Evolutionary conservation across 2,113 vertebrate genomes (phyloP).

Genomic region (Loxodonta africana): DNA sequence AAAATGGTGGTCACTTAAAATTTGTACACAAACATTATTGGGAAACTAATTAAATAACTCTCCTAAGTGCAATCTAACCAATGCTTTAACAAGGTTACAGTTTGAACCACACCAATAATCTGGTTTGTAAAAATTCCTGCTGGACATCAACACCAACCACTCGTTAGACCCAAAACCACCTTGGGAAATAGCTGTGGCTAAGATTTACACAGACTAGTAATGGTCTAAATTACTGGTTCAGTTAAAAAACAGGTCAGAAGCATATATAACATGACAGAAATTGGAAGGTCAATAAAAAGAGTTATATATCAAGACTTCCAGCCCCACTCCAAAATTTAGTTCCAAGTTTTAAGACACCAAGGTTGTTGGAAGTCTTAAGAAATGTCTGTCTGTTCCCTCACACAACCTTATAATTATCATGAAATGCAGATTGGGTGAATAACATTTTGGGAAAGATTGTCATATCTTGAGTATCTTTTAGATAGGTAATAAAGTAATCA

Average conservation of each 20-base stretch:
- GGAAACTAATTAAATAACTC: slow-evolving; percentile 77
- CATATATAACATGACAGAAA: slow-evolving; percentile 75
- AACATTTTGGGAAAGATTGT: not conserved
- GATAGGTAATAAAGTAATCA: not conserved
- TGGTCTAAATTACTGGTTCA: slow-evolving; percentile 74
- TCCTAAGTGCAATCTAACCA: slow-evolving; percentile 74
- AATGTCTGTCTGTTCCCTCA: not conserved
- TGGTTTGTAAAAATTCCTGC: slow-evolving; percentile 73
- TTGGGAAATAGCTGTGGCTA: slow-evolving; percentile 81
- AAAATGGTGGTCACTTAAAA: slow-evolving; percentile 67
- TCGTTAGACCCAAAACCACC: slow-evolving; percentile 75
- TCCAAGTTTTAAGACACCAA: slow-evolving; percentile 34
- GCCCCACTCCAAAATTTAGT: slow-evolving; percentile 36
- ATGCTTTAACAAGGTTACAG: slow-evolving; percentile 69
- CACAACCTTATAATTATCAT: slow-evolving; percentile 15
- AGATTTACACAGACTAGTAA: slow-evolving; percentile 78
- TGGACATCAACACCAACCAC: slow-evolving; percentile 78
- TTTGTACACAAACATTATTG: slow-evolving; percentile 70
- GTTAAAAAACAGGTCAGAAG: slow-evolving; percentile 68
- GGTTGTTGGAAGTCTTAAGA: slow-evolving; percentile 13
- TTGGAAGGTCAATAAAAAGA: slow-evolving; percentile 64
- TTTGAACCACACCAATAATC: slow-evolving; percentile 75
- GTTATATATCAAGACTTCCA: slow-evolving; percentile 50
- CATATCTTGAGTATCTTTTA: not conserved
- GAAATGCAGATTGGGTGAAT: slow-evolving; percentile 18